phyloP scores from a whole-genome alignment of 2,113 vertebrate genomes.

The Takifugu bimaculatus region DNA sequence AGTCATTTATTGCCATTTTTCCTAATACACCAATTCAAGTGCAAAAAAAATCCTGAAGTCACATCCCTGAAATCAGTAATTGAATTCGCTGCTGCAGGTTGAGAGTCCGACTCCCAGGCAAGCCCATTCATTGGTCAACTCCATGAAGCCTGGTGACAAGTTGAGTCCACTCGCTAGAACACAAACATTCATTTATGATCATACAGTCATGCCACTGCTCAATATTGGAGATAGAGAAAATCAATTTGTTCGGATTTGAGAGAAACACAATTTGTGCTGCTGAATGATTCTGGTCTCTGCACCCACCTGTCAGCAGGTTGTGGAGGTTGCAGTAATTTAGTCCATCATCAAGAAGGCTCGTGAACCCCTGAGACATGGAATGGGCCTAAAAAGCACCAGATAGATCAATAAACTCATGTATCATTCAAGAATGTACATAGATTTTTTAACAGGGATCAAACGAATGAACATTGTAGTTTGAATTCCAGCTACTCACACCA shows the following conservation, averaged over 20 bases:
- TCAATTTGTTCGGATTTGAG: too few species aligned
- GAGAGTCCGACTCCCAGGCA: conserved; percentile 29
- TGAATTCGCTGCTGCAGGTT: conserved; percentile 1
- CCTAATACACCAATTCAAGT: neutral
- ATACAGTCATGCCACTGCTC: too few species aligned
- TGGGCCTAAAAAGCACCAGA: neutral
- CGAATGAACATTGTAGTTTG: neutral
- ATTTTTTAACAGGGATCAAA: too few species aligned
- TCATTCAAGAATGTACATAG: too few species aligned
- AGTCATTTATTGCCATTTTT: conserved; percentile 1
- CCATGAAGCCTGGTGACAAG: conserved; percentile 32
- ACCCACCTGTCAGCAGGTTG: conserved; percentile 35
- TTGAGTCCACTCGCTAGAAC: conserved; percentile 37
- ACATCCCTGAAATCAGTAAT: neutral
- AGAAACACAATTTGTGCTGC: neutral
- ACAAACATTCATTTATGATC: conserved; percentile 1
- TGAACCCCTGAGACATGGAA: conserved; percentile 38
- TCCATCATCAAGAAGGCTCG: conserved; percentile 32
- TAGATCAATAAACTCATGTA: neutral
- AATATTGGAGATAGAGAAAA: too few species aligned
- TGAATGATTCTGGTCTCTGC: neutral
- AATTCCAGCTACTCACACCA: conserved; percentile 10
- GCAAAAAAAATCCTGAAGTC: neutral
- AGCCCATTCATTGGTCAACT: conserved; percentile 50
- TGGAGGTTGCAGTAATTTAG: conserved; percentile 51